These are phyloP conservation scores for Aspidiotus destructor DNA, from an alignment of 2,888 invertebrate species.

Conservation along the genomic window DNA sequence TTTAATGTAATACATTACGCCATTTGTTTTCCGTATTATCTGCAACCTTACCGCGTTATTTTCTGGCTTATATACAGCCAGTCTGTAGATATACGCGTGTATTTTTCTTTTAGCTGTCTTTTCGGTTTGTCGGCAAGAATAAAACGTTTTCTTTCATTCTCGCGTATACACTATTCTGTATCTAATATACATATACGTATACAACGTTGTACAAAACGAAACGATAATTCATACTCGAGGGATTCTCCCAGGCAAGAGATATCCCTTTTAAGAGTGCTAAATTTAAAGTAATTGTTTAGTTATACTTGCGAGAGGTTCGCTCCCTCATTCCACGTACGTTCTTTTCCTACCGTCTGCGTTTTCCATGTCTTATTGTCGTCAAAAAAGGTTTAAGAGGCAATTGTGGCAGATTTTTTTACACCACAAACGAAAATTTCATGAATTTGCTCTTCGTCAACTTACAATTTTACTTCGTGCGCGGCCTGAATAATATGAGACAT, in stretches of 20 bases:
- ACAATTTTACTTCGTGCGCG: no score
- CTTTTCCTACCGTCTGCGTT: background rate
- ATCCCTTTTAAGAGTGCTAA: conserved; percentile 27
- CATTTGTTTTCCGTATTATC: conserved; percentile 32
- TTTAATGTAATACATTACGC: conserved; percentile 32
- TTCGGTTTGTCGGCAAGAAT: conserved; percentile 11
- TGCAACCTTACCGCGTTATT: conserved; percentile 21
- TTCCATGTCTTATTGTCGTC: conserved; percentile 11
- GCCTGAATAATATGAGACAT: no score
- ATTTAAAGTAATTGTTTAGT: conserved; percentile 29
- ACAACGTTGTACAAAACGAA: conserved; percentile 5
- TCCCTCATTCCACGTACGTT: background rate
- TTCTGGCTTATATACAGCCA: background rate
- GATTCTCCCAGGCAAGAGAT: conserved; percentile 19
- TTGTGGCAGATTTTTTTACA: background rate
- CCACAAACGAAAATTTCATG: no score
- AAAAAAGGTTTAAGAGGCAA: background rate
- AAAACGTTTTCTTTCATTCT: conserved; percentile 27
- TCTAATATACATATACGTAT: background rate
- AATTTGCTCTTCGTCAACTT: no score
- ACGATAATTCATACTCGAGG: conserved; percentile 30
- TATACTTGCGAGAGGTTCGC: background rate
- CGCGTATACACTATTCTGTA: background rate
- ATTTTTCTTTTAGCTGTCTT: conserved; percentile 2
- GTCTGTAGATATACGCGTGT: background rate